phyloP scores from a whole-genome alignment of 30 jellyfish, hydroid and myxozoan genomes.

The Sanderia malayensis region DNA sequence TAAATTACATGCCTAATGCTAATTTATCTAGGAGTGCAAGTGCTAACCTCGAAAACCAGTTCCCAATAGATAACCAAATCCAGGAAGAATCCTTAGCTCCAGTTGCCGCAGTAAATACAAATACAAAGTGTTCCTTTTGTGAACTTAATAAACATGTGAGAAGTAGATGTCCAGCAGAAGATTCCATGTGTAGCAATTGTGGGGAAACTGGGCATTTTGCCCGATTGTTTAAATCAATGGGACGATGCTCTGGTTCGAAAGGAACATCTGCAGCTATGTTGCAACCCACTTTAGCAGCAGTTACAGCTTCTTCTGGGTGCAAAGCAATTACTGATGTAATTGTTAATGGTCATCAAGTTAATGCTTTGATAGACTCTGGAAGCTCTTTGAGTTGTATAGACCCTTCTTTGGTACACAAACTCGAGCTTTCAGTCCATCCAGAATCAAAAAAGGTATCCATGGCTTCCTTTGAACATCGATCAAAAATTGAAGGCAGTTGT shows the following conservation, averaged over 20 bases:
- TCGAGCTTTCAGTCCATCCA: neutral
- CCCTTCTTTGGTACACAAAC: neutral
- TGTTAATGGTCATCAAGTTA: constrained; percentile 9
- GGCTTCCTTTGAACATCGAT: neutral
- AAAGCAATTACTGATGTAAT: constrained; percentile 1
- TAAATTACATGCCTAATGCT: constrained; percentile 12
- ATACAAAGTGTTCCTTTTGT: neutral
- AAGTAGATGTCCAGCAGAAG: constrained; percentile 19
- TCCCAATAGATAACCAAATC: neutral
- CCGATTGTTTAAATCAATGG: constrained; percentile 8
- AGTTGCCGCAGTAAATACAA: constrained; percentile 3
- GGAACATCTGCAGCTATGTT: constrained; percentile 9
- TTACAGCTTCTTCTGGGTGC: constrained; percentile 8
- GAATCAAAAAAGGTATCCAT: constrained; percentile 9
- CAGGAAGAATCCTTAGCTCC: constrained; percentile 3
- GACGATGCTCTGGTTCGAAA: constrained; percentile 3
- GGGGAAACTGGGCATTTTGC: constrained; percentile 13
- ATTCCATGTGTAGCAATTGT: constrained; percentile 13
- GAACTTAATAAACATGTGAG: neutral
- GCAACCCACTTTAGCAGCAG: constrained; percentile 19
- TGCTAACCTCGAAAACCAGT: constrained; percentile 1
- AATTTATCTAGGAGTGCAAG: neutral
- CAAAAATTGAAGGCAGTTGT: constrained; percentile 6
- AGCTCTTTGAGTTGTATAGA: constrained; percentile 8
- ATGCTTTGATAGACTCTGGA: constrained; percentile 18